phyloP scores from a whole-genome alignment of 2,888 invertebrate species.

The Slavum lentiscoides region DNA sequence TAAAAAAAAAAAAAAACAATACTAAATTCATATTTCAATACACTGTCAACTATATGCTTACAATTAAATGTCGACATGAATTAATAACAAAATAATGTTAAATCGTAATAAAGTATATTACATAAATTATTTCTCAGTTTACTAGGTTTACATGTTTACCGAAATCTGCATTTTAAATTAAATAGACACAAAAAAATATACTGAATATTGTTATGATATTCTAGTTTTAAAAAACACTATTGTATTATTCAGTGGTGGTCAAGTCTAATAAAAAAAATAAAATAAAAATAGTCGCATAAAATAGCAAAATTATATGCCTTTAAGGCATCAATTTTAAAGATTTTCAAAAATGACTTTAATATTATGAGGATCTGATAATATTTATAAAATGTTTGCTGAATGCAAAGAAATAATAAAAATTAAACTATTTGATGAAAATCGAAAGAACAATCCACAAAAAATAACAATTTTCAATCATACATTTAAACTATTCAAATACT shows the following conservation, averaged over 20 bases:
- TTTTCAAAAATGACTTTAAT: too few relatives aligned
- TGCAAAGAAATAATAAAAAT: neutral
- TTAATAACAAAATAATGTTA: neutral
- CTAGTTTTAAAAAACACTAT: neutral
- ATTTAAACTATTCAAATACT: neutral
- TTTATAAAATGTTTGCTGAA: neutral
- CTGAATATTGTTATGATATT: neutral
- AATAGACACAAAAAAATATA: conserved; percentile 12
- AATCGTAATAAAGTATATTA: neutral
- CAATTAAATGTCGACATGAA: neutral
- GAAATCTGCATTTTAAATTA: neutral
- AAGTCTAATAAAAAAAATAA: too few relatives aligned
- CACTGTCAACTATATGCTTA: neutral
- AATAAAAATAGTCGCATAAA: too few relatives aligned
- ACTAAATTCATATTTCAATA: neutral
- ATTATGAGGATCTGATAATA: neutral
- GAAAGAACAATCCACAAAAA: neutral
- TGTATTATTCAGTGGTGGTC: too few relatives aligned
- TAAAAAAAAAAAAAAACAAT: too few relatives aligned
- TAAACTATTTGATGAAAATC: too few relatives aligned
- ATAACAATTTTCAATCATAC: neutral
- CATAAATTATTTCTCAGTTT: neutral
- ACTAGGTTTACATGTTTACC: neutral
- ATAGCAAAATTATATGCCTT: too few relatives aligned
- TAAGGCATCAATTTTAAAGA: too few relatives aligned